Evolutionary conservation across 2,888 invertebrate species (phyloP).

Genomic region (Mythimna pallens): DNA sequence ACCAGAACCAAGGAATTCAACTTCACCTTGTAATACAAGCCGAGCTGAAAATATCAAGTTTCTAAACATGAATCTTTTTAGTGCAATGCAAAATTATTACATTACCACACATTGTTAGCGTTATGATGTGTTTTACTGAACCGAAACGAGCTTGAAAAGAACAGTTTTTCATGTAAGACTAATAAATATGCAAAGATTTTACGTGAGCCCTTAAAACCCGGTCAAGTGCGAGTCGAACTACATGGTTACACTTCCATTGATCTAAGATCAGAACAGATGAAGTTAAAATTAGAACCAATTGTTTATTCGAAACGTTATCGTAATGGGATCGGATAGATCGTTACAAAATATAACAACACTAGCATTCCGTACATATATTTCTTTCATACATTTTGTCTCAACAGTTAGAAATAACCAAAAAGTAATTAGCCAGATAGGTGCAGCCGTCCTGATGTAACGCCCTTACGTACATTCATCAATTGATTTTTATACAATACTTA

Average conservation of each 20-base stretch:
- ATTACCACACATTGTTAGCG: slow-evolving; percentile 51
- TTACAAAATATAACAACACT: no score
- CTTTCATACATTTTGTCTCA: no score
- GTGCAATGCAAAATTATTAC: slow-evolving; percentile 53
- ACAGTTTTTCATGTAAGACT: neutral
- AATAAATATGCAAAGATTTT: neutral
- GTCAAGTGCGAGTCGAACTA: no score
- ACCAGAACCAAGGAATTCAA: slow-evolving; percentile 79
- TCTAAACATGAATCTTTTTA: slow-evolving; percentile 70
- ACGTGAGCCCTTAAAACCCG: no score
- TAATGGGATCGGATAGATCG: neutral
- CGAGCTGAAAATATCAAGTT: slow-evolving; percentile 71
- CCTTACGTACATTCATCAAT: no score
- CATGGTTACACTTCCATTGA: neutral
- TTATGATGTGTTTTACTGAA: slow-evolving; percentile 24
- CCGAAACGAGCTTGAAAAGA: slow-evolving; percentile 17
- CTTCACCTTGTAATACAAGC: slow-evolving; percentile 77
- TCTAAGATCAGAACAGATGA: neutral
- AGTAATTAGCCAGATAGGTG: no score
- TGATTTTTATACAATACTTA: no score
- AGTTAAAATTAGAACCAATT: slow-evolving; percentile 5
- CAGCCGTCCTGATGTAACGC: no score
- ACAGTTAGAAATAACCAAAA: no score
- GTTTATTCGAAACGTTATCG: neutral
- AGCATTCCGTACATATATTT: no score